A percentile compares a stretch with the other conserved stretches of the same genome.
Conservation (phyloP, 2,888 invertebrate species). For the Nebria brevicollis region DNA sequence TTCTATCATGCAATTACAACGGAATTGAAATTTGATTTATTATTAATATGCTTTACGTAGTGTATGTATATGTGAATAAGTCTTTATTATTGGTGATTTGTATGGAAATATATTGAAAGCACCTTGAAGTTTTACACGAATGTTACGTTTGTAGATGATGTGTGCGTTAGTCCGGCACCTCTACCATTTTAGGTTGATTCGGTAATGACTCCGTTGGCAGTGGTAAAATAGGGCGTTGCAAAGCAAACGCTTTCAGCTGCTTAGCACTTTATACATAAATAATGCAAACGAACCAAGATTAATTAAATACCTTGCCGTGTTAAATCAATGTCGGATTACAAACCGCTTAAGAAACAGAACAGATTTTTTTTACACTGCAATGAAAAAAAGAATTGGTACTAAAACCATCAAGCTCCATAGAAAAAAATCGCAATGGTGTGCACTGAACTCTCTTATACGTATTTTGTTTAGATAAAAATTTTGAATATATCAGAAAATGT, state of each 20-base stretch:
- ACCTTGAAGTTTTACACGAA: neutral
- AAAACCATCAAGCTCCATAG: too few species aligned
- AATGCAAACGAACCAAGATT: constrained; percentile 42
- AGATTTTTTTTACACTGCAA: neutral
- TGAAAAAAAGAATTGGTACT: neutral
- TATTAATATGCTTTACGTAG: neutral
- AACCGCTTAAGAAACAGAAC: neutral
- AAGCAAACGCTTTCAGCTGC: constrained; percentile 33
- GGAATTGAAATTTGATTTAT: neutral
- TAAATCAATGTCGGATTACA: constrained; percentile 42
- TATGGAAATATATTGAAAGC: neutral
- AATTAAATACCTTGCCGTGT: constrained; percentile 40
- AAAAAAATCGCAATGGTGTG: too few species aligned
- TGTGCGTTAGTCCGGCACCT: neutral
- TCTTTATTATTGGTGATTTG: neutral
- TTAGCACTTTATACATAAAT: constrained; percentile 38
- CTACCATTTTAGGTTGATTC: neutral
- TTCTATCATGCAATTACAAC: too few species aligned
- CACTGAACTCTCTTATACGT: too few species aligned
- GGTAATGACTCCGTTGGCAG: neutral
- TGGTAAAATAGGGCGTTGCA: neutral
- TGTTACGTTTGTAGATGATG: neutral
- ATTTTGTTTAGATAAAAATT: too few species aligned
- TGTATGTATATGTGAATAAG: neutral
- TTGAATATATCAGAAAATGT: too few species aligned